phyloP scores from a whole-genome alignment of 2,113 vertebrate species.

The Archocentrus centrarchus region DNA sequence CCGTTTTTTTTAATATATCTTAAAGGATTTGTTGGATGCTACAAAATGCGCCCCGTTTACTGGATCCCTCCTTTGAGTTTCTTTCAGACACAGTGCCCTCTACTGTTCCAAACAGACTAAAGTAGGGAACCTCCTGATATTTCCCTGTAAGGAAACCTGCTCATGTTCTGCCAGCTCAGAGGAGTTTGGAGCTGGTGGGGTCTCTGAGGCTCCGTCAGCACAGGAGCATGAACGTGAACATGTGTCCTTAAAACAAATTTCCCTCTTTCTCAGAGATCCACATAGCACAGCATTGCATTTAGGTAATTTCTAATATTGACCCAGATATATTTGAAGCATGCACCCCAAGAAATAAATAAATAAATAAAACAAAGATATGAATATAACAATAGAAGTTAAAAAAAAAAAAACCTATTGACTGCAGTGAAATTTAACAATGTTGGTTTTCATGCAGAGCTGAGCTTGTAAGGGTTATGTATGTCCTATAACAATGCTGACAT shows the following conservation, averaged over 20 bases:
- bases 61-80: not conserved
- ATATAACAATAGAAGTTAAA: not conserved
- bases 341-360: not conserved
- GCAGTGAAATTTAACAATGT: not conserved
- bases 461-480: not conserved
- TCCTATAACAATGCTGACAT: not conserved
- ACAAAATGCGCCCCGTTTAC: not conserved
- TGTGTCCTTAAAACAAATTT: not conserved
- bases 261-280: not conserved
- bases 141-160: not conserved
- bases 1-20: not conserved
- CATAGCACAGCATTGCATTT: not conserved
- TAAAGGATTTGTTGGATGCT: not conserved
- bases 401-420: no score
- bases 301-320: not conserved
- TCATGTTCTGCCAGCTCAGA: not conserved
- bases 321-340: not conserved
- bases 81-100: slow-evolving; percentile 49
- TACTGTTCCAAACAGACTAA: slow-evolving; percentile 32
- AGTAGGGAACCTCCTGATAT: not conserved
- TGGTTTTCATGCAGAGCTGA: not conserved
- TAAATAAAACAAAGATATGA: not conserved
- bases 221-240: not conserved
- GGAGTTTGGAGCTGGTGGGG: not conserved
- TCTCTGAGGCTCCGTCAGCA: not conserved